Conservation (phyloP, 1,140 invertebrate genomes). For the Lordiphosa collinella region DNA sequence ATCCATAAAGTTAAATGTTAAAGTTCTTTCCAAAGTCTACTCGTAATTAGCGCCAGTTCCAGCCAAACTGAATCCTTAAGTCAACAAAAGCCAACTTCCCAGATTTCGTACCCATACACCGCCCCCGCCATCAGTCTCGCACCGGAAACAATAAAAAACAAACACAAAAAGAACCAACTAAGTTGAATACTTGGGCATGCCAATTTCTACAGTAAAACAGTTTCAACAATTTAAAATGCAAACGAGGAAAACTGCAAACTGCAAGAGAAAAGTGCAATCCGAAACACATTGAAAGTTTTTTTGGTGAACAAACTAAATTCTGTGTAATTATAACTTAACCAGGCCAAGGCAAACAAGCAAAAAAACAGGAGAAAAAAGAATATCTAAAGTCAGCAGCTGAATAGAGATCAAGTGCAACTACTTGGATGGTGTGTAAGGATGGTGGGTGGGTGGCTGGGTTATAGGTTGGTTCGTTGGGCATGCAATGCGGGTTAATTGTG, state of each 20-base stretch:
- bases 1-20: no score
- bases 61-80: no score
- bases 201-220: slow-evolving; percentile 10
- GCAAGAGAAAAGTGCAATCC: slow-evolving; percentile 10
- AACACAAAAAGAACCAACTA: slow-evolving; percentile 13
- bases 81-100: no score
- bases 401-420: slow-evolving; percentile 42
- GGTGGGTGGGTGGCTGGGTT: neutral
- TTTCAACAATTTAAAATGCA: slow-evolving; percentile 19
- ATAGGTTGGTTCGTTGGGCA: neutral
- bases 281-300: slow-evolving; percentile 44
- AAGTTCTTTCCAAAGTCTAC: neutral
- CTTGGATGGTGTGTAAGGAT: slow-evolving; percentile 2
- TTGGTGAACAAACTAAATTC: slow-evolving; percentile 24
- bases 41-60: no score
- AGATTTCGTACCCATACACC: no score
- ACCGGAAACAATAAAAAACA: slow-evolving; percentile 1
- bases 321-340: slow-evolving; percentile 52
- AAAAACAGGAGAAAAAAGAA: slow-evolving; percentile 30
- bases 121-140: neutral
- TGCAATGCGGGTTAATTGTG: slow-evolving; percentile 48
- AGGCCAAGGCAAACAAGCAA: slow-evolving; percentile 29
- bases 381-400: slow-evolving; percentile 34
- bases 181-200: neutral
- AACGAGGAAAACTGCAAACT: slow-evolving; percentile 22